phyloP scores from a whole-genome alignment of 2,113 vertebrate species.

The Macquaria australasica region DNA sequence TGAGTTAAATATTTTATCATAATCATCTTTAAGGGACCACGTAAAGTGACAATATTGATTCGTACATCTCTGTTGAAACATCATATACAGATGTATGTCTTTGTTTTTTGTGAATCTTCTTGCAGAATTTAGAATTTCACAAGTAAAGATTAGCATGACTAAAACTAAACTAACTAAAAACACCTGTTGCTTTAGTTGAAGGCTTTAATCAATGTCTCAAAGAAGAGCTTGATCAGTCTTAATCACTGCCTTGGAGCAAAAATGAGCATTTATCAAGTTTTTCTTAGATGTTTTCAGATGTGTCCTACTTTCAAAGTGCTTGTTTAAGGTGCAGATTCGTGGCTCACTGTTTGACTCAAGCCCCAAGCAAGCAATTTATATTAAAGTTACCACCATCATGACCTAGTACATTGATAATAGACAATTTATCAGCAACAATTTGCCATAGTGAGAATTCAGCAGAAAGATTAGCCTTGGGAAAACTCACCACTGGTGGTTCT shows the following conservation, averaged over 20 bases:
- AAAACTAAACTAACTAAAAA: background rate
- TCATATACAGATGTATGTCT: background rate
- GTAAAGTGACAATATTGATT: background rate
- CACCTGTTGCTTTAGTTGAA: background rate
- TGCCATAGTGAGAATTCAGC: slow-evolving; percentile 6
- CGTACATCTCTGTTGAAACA: background rate
- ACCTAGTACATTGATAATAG: background rate
- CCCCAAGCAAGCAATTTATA: background rate
- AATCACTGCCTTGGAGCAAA: background rate
- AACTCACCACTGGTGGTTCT: slow-evolving; percentile 3
- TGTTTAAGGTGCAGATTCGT: background rate
- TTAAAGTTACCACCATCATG: background rate
- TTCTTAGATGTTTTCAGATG: background rate
- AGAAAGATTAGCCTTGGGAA: background rate
- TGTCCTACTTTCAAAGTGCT: background rate
- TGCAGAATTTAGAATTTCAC: background rate
- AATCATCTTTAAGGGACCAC: background rate
- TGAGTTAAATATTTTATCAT: background rate
- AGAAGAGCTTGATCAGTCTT: background rate
- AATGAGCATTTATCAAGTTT: background rate
- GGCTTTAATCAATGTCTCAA: background rate
- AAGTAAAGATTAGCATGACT: background rate
- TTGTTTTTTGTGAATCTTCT: background rate
- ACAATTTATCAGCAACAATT: slow-evolving; percentile 6
- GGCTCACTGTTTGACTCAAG: background rate